Evolutionary conservation across 2,113 vertebrate species (phyloP), one percentile per base, ranked within the genome.

Genomic region (Onychorhynchus coronatus): DNA sequence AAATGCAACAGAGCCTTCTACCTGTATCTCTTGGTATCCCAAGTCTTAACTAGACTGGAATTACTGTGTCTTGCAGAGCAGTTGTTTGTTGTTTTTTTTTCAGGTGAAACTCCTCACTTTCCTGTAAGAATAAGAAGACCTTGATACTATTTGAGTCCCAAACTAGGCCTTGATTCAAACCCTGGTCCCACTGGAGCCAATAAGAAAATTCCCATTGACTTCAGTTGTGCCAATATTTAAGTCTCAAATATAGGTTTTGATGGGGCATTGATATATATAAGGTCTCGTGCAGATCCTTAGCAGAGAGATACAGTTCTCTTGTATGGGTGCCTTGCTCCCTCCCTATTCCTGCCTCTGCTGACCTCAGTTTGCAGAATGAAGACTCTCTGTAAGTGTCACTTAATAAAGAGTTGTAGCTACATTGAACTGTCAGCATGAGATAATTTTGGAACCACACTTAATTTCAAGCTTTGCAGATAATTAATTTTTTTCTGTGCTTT

Each of bases 391-490:
- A 30, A 35, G 24, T 39, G 33, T 71, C 59, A 53, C 33, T 55
- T 44, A 28, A 61, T 49, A 25, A 65, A 49, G 24, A 75, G 49
- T 14, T 71, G 65, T 72, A 39, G 28, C 39, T 7, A 0, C 18
- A 31, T 11, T 63, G 49, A 37, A 14, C 46, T 49, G 37, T 63
- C 59, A 72, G 44, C 47, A 6, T 7, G 75, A 78, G 72, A 78
- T 41, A 56, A 81, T 90, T 92, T 67, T 83, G 63, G 67, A 93
- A 35, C 27, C 0, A 0, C 0, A 0, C 62, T 55, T 91, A 46
- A 85, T 89, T 88, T 90, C 79, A 56, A 56, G 56, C 47, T 89
- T 88, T 84, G 66, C 47, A 65, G 65, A 56, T 71, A 93, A 84
- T 71, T 93, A 50, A 72, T 91, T 93, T 84, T 11, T 3, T 72